These are phyloP conservation scores for Helicoverpa zea DNA, from an alignment of 1,140 invertebrate species.

Conservation along the genomic window DNA sequence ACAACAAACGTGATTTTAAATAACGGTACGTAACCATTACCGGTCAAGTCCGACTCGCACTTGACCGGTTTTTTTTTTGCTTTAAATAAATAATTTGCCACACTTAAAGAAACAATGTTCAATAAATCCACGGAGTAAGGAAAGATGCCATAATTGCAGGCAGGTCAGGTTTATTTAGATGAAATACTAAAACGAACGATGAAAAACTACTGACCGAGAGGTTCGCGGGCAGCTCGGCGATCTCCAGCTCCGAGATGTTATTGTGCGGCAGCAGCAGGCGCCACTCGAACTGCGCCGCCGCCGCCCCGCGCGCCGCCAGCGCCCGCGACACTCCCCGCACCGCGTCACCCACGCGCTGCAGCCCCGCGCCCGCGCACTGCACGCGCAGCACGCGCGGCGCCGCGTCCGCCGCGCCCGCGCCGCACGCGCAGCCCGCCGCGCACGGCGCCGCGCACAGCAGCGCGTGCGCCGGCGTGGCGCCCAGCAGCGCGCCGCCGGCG, in stretches of 20 bases:
- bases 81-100: too few species aligned
- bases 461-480: slow-evolving; percentile 25
- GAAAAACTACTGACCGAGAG: slow-evolving; percentile 6
- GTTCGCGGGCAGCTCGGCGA: slow-evolving; percentile 31
- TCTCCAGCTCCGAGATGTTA: slow-evolving; percentile 34
- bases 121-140: too few species aligned
- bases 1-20: too few species aligned
- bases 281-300: not conserved
- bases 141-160: too few species aligned
- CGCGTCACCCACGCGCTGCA: not conserved
- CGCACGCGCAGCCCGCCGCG: not conserved
- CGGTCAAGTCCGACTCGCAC: too few species aligned
- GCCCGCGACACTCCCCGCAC: not conserved
- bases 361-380: slow-evolving; percentile 1
- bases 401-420: slow-evolving; percentile 26
- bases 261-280: slow-evolving; percentile 46
- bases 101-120: too few species aligned
- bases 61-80: too few species aligned
- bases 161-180: too few species aligned
- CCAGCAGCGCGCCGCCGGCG: slow-evolving; percentile 25
- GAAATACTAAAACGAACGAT: too few species aligned
- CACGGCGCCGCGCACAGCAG: slow-evolving; percentile 33
- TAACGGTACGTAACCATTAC: too few species aligned
- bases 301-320: slow-evolving; percentile 8
- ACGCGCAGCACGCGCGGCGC: slow-evolving; percentile 27